phyloP scores from a whole-genome alignment of 2,888 invertebrate genomes.

The Crossocerus cetratus region DNA sequence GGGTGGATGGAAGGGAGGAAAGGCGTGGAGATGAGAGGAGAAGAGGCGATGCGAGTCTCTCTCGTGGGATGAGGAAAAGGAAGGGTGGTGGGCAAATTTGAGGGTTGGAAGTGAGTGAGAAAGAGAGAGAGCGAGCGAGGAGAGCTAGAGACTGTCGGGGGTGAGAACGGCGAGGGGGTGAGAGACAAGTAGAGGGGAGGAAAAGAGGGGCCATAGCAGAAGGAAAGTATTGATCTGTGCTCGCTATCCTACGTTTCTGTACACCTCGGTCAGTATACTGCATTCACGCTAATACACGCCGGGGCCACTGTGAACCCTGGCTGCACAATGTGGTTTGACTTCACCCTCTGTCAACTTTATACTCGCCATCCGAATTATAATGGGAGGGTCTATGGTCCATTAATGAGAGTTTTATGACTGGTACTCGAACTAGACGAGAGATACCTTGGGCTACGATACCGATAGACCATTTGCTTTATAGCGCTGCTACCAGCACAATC shows the following conservation, averaged over 20 bases:
- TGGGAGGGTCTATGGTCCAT: too few relatives aligned
- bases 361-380: too few relatives aligned
- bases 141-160: slow-evolving; percentile 36
- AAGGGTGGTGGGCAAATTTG: slow-evolving; percentile 63
- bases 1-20: slow-evolving; percentile 23
- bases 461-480: too few relatives aligned
- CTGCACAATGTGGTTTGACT: slow-evolving; percentile 18
- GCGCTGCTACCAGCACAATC: too few relatives aligned
- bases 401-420: too few relatives aligned
- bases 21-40: slow-evolving; percentile 9
- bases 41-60: slow-evolving; percentile 31
- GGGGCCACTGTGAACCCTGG: slow-evolving; percentile 53
- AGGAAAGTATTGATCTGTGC: slow-evolving; percentile 77
- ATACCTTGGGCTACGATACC: too few relatives aligned
- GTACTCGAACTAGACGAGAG: too few relatives aligned
- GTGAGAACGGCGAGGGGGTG: slow-evolving; percentile 47
- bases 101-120: slow-evolving; percentile 59
- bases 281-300: slow-evolving; percentile 66
- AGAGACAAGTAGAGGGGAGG: slow-evolving; percentile 52
- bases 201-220: slow-evolving; percentile 70
- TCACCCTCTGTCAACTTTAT: slow-evolving; percentile 12
- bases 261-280: slow-evolving; percentile 60
- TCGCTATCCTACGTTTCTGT: slow-evolving; percentile 73
- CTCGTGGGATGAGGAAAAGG: slow-evolving; percentile 30
- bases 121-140: slow-evolving; percentile 12